Percentiles rank a stretch among this genome's conserved stretches.
Evolutionary conservation across 1,140 invertebrate species (phyloP).

Genomic region (Sycophila sp.): DNA sequence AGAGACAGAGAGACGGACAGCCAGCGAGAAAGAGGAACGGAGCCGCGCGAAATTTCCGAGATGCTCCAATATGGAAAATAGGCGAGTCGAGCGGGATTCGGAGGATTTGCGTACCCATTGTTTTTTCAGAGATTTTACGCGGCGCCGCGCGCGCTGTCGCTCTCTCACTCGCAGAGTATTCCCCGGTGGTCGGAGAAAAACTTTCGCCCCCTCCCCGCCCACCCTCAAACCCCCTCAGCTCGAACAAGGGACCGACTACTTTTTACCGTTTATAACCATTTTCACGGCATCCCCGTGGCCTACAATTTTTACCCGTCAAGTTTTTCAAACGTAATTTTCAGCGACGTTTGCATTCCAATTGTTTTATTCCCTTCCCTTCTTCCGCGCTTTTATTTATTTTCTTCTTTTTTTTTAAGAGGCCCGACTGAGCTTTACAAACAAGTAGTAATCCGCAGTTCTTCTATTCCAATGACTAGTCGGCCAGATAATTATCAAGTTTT

Average conservation of each 20-base stretch:
- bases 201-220: too few relatives aligned
- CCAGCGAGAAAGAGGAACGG: neutral
- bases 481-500: too few relatives aligned
- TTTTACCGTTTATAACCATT: neutral
- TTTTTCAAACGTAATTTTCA: neutral
- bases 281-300: neutral
- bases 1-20: neutral
- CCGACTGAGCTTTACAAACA: too few relatives aligned
- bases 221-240: too few relatives aligned
- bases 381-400: too few relatives aligned
- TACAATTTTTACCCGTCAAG: neutral
- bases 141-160: neutral
- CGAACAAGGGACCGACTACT: neutral
- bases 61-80: neutral
- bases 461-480: too few relatives aligned
- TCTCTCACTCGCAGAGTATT: too few relatives aligned
- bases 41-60: neutral
- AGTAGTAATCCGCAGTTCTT: too few relatives aligned
- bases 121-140: neutral
- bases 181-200: neutral
- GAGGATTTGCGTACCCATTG: neutral
- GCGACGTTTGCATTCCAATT: too few relatives aligned
- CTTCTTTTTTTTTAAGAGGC: too few relatives aligned
- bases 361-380: too few relatives aligned
- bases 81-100: neutral